These are phyloP conservation scores for Calypte anna DNA, from an alignment of 2,113 vertebrate species.

Conservation along the genomic window DNA sequence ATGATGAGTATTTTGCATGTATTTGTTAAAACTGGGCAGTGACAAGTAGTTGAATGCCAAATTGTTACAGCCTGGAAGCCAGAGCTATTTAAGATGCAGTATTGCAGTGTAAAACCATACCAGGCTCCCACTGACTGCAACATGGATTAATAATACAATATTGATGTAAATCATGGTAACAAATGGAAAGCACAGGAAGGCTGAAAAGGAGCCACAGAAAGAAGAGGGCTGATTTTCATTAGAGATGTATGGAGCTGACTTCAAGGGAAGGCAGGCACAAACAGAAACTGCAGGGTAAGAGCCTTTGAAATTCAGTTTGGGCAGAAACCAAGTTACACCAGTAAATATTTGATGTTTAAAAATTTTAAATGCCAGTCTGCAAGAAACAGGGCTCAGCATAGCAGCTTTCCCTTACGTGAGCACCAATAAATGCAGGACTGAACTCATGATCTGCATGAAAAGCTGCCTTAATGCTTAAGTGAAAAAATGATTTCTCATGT, in stretches of 20 bases:
- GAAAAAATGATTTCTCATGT: not conserved
- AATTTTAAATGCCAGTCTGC: not conserved
- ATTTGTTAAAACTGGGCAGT: not conserved
- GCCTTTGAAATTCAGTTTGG: slow-evolving; percentile 46
- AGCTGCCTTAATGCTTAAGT: not conserved
- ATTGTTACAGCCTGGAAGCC: not conserved
- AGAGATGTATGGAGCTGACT: not conserved
- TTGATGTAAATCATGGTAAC: slow-evolving; percentile 1
- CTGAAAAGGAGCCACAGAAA: not conserved
- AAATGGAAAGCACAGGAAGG: not conserved
- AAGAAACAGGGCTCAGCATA: not conserved
- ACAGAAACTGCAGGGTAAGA: not conserved
- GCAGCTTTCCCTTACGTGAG: not conserved
- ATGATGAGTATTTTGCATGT: not conserved
- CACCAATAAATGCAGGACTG: not conserved
- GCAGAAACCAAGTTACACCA: not conserved
- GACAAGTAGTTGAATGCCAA: not conserved
- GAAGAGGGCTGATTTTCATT: not conserved
- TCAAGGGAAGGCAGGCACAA: not conserved
- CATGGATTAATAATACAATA: slow-evolving; percentile 2
- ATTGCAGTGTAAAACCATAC: not conserved
- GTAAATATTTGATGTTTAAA: slow-evolving; percentile 52
- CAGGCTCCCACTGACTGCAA: slow-evolving; percentile 20
- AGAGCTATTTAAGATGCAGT: not conserved
- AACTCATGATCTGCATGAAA: not conserved